These are phyloP conservation scores for Serinus canaria DNA, from an alignment of 2,113 vertebrate genomes.

Conservation along the genomic window DNA sequence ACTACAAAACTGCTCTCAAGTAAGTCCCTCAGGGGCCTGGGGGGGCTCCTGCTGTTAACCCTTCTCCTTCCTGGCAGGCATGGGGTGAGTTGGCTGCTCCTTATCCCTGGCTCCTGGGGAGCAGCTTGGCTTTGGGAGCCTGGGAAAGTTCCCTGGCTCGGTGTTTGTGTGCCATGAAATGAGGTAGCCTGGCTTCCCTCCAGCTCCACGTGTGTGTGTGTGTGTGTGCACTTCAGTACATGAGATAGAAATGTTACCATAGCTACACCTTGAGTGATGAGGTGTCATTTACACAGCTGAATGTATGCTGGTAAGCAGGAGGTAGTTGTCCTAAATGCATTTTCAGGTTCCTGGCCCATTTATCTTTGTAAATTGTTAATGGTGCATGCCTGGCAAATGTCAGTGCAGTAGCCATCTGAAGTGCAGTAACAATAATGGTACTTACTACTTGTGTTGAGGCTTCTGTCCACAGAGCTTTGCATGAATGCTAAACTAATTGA, in stretches of 20 bases:
- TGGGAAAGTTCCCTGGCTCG: not conserved
- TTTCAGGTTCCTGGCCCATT: conserved; percentile 18
- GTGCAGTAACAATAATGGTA: conserved; percentile 36
- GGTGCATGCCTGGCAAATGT: conserved; percentile 15
- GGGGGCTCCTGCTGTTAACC: not conserved
- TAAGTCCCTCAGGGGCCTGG: conserved; percentile 35
- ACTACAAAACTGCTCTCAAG: conserved; percentile 90
- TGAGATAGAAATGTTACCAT: conserved; percentile 26
- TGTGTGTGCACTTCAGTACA: not conserved
- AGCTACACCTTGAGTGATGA: not conserved
- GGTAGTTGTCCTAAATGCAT: conserved; percentile 45
- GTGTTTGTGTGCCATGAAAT: not conserved
- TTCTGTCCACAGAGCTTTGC: conserved; percentile 39
- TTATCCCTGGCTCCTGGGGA: not conserved
- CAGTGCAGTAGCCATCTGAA: not conserved
- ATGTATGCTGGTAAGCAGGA: not conserved
- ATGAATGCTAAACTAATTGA: conserved; percentile 12
- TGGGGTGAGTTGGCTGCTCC: not conserved
- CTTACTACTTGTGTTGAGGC: conserved; percentile 27
- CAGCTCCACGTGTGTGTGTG: not conserved
- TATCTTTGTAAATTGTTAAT: conserved; percentile 50
- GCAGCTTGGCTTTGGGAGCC: not conserved
- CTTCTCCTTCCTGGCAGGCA: not conserved
- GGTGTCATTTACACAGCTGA: not conserved
- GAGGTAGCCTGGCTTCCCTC: not conserved